Evolutionary conservation across 2,113 vertebrate species (phyloP).

Genomic region (Nyctibius bracteatus): DNA sequence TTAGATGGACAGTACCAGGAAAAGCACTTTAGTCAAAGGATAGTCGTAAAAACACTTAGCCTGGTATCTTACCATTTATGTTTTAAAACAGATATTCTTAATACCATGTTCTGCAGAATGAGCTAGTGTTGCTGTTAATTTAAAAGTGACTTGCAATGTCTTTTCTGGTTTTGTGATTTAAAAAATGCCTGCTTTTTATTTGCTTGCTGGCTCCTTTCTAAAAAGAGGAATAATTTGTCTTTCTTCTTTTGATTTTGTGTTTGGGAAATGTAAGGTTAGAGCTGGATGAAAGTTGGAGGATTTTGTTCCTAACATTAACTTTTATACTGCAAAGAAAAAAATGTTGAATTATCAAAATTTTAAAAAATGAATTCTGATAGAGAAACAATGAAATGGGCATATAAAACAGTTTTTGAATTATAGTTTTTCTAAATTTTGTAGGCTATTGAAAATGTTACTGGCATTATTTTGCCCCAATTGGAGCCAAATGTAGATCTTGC

Average conservation of each 20-base stretch:
- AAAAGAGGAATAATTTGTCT: neutral
- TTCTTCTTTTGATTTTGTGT: neutral
- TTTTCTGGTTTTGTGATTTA: neutral
- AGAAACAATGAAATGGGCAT: neutral
- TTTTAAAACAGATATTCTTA: neutral
- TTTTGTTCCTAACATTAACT: neutral
- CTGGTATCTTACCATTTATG: neutral
- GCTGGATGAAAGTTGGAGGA: neutral
- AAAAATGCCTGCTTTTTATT: neutral
- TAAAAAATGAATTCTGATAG: neutral
- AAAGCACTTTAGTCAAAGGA: constrained; percentile 3
- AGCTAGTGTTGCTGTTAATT: neutral
- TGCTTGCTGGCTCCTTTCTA: neutral
- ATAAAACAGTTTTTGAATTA: neutral
- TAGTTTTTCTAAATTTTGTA: neutral
- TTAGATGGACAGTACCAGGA: neutral
- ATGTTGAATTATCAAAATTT: neutral
- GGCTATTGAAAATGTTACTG: neutral
- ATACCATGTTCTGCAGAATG: neutral
- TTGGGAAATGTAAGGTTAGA: neutral
- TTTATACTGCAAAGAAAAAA: neutral
- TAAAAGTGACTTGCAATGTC: neutral
- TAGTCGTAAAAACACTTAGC: neutral
- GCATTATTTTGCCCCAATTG: neutral
- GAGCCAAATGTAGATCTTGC: neutral